Percentiles rank a stretch among this genome's conserved stretches.
phyloP scores from a whole-genome alignment of 2,113 vertebrate species.

The Heterochromis multidens region DNA sequence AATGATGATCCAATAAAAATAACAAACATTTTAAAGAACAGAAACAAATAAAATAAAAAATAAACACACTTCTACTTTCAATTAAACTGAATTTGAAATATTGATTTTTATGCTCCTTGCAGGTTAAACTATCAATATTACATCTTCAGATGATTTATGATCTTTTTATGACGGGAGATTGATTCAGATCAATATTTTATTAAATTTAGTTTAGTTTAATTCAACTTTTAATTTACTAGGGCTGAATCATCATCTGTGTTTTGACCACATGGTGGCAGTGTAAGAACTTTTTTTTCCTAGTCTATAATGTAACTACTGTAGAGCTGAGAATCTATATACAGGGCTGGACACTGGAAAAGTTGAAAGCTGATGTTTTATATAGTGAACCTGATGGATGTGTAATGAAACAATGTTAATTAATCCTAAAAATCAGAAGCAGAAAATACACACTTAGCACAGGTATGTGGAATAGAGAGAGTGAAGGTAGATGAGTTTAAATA shows the following conservation, averaged over 20 bases:
- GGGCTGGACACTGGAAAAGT: background rate
- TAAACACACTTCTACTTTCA: background rate
- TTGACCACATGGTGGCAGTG: slow-evolving; percentile 39
- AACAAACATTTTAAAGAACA: background rate
- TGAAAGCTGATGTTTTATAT: background rate
- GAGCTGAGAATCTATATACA: background rate
- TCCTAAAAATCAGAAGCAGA: background rate
- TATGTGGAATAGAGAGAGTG: rapidly evolving
- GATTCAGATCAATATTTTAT: background rate
- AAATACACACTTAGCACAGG: background rate
- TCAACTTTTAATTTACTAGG: background rate
- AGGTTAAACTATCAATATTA: background rate
- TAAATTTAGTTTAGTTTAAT: background rate
- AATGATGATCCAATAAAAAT: background rate
- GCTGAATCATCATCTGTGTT: background rate
- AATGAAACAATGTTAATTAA: background rate
- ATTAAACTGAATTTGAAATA: background rate
- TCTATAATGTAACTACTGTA: background rate
- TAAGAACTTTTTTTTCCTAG: background rate
- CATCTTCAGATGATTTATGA: background rate
- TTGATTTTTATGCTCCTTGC: background rate
- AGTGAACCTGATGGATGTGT: background rate
- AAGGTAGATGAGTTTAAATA: too few species aligned
- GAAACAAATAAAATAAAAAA: background rate
- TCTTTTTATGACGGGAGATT: too few species aligned